Evolutionary conservation across 1,140 invertebrate species (phyloP).

Genomic region (Apocrypta bakeri): DNA sequence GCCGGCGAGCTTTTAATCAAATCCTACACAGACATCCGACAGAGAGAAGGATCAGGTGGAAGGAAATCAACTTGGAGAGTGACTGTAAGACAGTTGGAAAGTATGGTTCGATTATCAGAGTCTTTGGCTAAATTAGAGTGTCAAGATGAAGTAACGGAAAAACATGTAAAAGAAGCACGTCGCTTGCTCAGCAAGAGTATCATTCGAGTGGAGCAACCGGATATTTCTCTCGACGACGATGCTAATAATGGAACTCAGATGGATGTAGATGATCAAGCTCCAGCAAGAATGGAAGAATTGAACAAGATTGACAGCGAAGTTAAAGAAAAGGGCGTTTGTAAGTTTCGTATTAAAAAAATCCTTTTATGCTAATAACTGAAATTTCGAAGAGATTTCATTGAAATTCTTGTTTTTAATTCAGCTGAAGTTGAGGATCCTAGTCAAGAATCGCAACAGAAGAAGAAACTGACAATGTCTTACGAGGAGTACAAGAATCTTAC

Average conservation of each 20-base stretch:
- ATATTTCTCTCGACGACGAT: slow-evolving; percentile 90
- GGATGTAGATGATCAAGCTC: slow-evolving; percentile 55
- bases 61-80: slow-evolving; percentile 92
- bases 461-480: slow-evolving; percentile 92
- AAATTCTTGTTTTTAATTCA: neutral
- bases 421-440: neutral
- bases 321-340: neutral
- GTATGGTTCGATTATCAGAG: slow-evolving; percentile 96
- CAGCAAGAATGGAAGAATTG: slow-evolving; percentile 33
- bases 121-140: slow-evolving; percentile 97
- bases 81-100: slow-evolving; percentile 99
- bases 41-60: slow-evolving; percentile 84
- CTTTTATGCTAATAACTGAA: neutral
- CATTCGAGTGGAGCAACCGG: slow-evolving; percentile 97
- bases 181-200: slow-evolving; percentile 98
- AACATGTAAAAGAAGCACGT: slow-evolving; percentile 94
- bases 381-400: neutral
- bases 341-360: neutral
- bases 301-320: slow-evolving; percentile 13
- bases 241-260: slow-evolving; percentile 52
- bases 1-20: slow-evolving; percentile 90
- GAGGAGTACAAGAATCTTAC: slow-evolving; percentile 96
- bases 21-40: slow-evolving; percentile 90
- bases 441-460: slow-evolving; percentile 76
- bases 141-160: slow-evolving; percentile 87